Base-by-base conservation (phyloP, 2,113 vertebrate species). In the Spea bombifrons region DNA sequence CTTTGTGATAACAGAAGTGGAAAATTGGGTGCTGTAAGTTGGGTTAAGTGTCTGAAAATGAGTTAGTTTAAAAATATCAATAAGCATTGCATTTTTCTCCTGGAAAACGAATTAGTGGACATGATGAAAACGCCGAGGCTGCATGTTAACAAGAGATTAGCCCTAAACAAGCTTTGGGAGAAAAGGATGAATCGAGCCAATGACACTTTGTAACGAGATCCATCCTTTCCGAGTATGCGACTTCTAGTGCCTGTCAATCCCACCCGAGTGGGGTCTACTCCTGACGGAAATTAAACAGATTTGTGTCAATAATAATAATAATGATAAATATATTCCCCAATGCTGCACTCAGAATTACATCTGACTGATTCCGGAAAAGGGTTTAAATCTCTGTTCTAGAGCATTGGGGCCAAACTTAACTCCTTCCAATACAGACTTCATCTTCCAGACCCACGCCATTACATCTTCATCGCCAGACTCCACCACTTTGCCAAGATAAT, bases 121-220 rank as follows among this genome's bases (percentile, higher is more conserved):
- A 44, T 59, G 68, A 70, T 70, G 59, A 57, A 13, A 13, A 7
- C n/a, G 43, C 30, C 65, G 17, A 45, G 2, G 65, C 30, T 66
- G 66, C 45, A 68, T 68, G 46, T 63, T 61, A 73, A 66, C 64
- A 66, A 43, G 64, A 66, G n/a, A 66, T 66, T 44, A 66, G 59
- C 57, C 57, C 8, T 52, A 52, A 52, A 52, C 9, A 8, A n/a
- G 49, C 8, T 5, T 8, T 52, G 49, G 49, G 49, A 43, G 8
- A n/a, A 13, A 3, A 61, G 45, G 5, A 16, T 8, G 43, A 63
- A 63, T 64, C 2, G 46, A 47, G 71, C 55, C 71, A 57, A 45
- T 44, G 4, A 73, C 13, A 7, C 13, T 12, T 15, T 59, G 6
- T 72, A 59, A 73, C 16, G 12, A n/a, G 30, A 73, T 15, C 71